Evolutionary conservation across 64 coral and sea anemone species (phyloP).

Genomic region (Orbicella faveolata): DNA sequence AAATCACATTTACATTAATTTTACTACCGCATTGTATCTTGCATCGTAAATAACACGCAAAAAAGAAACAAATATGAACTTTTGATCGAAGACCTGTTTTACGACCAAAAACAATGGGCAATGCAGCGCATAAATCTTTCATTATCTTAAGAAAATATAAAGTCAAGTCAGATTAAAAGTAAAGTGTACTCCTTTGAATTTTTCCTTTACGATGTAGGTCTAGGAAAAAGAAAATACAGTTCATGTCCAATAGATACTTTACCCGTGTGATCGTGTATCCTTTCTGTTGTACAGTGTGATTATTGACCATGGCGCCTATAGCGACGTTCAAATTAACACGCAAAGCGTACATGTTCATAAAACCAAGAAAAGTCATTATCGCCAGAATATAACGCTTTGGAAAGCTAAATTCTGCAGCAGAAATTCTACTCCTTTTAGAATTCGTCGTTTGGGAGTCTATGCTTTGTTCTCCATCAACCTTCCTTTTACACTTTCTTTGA

Average conservation of each 20-base stretch:
- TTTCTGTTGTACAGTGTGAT: slow-evolving; percentile 66
- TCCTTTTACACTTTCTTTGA: slow-evolving; percentile 15
- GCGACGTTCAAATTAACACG: slow-evolving; percentile 91
- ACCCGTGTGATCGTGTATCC: slow-evolving; percentile 66
- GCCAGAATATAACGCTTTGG: slow-evolving; percentile 85
- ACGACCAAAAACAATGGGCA: neutral
- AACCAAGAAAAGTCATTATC: slow-evolving; percentile 89
- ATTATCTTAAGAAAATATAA: neutral
- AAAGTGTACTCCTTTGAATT: neutral
- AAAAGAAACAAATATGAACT: neutral
- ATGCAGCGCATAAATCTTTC: slow-evolving; percentile 18
- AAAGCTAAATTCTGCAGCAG: slow-evolving; percentile 21
- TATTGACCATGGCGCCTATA: slow-evolving; percentile 86
- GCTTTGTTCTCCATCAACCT: neutral
- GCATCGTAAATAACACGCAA: neutral
- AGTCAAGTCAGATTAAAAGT: neutral
- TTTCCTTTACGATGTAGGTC: neutral
- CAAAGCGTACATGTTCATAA: slow-evolving; percentile 88
- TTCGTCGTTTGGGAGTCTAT: neutral
- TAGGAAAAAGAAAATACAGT: neutral
- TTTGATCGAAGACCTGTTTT: slow-evolving; percentile 4
- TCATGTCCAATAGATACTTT: neutral
- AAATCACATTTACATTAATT: too few species aligned
- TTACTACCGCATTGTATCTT: neutral
- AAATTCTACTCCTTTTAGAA: neutral